Evolutionary conservation across 2,888 invertebrate genomes (phyloP).

Genomic region (Dorcus parallelipipedus): DNA sequence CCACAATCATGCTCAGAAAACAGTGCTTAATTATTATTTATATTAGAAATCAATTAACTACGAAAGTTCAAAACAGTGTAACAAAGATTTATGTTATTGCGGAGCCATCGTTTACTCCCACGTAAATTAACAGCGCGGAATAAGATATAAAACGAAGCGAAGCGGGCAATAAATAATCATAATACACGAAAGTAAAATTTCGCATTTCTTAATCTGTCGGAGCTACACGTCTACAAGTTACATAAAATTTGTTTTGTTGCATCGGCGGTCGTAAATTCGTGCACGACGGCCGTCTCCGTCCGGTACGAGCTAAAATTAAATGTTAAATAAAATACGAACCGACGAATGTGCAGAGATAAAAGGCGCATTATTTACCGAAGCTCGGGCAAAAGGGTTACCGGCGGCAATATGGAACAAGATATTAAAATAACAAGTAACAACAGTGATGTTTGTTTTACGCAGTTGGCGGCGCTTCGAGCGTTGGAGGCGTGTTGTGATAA

Average conservation of each 20-base stretch:
- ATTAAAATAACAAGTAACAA: constrained; percentile 49
- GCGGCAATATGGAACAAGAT: constrained; percentile 43
- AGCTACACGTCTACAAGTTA: not conserved
- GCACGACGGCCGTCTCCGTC: constrained; percentile 6
- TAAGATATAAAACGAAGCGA: too few relatives aligned
- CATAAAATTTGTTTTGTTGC: not conserved
- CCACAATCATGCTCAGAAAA: too few relatives aligned
- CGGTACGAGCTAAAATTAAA: constrained; percentile 21
- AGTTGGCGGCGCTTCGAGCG: constrained; percentile 47
- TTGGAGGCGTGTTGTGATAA: constrained; percentile 49
- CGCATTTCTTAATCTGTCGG: constrained; percentile 2
- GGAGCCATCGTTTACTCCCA: too few relatives aligned
- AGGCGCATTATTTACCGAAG: constrained; percentile 40
- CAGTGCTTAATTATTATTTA: not conserved
- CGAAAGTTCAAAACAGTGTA: not conserved
- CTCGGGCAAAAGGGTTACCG: constrained; percentile 38
- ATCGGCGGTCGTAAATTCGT: constrained; percentile 9
- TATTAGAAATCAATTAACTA: too few relatives aligned
- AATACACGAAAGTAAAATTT: not conserved
- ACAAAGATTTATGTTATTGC: not conserved
- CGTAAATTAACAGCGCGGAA: too few relatives aligned
- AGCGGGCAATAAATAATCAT: too few relatives aligned
- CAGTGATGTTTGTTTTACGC: constrained; percentile 49
- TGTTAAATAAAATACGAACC: constrained; percentile 41
- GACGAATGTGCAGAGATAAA: constrained; percentile 44